phyloP scores from a whole-genome alignment of 2,113 vertebrate genomes.

The Ailuropoda melanoleuca region DNA sequence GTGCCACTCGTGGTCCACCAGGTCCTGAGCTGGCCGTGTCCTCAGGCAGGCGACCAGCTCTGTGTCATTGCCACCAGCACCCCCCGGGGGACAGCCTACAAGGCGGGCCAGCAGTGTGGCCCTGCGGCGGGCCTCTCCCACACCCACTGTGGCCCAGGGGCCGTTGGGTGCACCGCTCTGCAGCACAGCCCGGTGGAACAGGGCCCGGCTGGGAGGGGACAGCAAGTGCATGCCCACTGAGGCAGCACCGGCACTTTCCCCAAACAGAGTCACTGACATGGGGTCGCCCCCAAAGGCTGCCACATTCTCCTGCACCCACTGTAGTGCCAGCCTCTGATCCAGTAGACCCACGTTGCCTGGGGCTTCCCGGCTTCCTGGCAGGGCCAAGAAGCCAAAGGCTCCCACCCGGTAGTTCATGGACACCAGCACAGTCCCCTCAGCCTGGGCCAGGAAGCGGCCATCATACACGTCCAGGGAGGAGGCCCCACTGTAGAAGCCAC shows the following conservation, averaged over 20 bases:
- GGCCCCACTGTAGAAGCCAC: slow-evolving; percentile 94
- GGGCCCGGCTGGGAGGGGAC: slow-evolving; percentile 87
- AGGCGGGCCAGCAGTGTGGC: slow-evolving; percentile 86
- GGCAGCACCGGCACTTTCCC: slow-evolving; percentile 93
- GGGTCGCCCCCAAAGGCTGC: slow-evolving; percentile 92
- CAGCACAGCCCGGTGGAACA: slow-evolving; percentile 91
- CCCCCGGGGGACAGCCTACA: slow-evolving; percentile 86
- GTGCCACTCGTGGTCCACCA: slow-evolving; percentile 91
- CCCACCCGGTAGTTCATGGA: slow-evolving; percentile 96
- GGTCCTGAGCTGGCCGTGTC: slow-evolving; percentile 84
- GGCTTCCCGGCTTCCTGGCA: slow-evolving; percentile 91
- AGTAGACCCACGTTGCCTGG: slow-evolving; percentile 93
- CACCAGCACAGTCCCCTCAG: slow-evolving; percentile 89
- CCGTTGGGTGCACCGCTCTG: slow-evolving; percentile 93
- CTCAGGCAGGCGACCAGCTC: slow-evolving; percentile 91
- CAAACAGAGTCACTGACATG: slow-evolving; percentile 92
- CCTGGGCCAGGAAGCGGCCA: slow-evolving; percentile 91
- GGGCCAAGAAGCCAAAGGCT: slow-evolving; percentile 91
- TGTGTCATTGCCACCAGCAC: slow-evolving; percentile 84
- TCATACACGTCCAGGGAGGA: slow-evolving; percentile 95
- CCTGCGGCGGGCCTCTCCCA: slow-evolving; percentile 89
- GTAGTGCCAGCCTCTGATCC: slow-evolving; percentile 92
- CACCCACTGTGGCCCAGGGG: slow-evolving; percentile 91
- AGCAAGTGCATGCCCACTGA: slow-evolving; percentile 92
- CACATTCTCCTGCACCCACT: slow-evolving; percentile 93